Evolutionary conservation across 2,888 invertebrate genomes (phyloP).

Genomic region (Leucoma salicis): DNA sequence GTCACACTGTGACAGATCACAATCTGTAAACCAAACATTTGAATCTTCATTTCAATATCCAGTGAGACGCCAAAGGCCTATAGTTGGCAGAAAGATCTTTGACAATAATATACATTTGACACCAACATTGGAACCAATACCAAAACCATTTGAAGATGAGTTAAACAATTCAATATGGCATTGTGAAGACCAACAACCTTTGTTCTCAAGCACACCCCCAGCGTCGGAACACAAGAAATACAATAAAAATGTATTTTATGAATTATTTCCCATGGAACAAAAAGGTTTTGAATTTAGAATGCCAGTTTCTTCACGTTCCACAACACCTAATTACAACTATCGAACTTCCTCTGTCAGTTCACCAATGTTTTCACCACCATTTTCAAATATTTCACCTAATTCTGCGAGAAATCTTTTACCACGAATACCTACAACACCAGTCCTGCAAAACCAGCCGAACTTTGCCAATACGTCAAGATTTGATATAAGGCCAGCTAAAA

Average conservation of each 20-base stretch:
- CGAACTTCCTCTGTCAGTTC: constrained; percentile 8
- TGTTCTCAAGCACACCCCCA: constrained; percentile 36
- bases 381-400: constrained; percentile 10
- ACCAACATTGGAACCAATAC: constrained; percentile 21
- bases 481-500: constrained; percentile 29
- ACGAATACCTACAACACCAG: constrained; percentile 14
- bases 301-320: constrained; percentile 32
- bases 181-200: constrained; percentile 15
- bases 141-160: constrained; percentile 17
- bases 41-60: constrained; percentile 32
- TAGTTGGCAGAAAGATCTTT: constrained; percentile 59
- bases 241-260: constrained; percentile 38
- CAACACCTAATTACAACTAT: constrained; percentile 13
- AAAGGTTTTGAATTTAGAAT: constrained; percentile 40
- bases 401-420: neutral
- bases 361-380: constrained; percentile 15
- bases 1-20: constrained; percentile 14
- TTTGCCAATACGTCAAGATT: constrained; percentile 24
- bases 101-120: constrained; percentile 29
- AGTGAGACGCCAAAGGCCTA: constrained; percentile 47
- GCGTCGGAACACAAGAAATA: constrained; percentile 28
- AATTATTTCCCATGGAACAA: constrained; percentile 57
- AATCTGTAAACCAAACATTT: constrained; percentile 12
- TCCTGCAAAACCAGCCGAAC: constrained; percentile 2
- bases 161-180: constrained; percentile 23